A percentile compares a stretch with the other conserved stretches of the same genome.
These are phyloP conservation scores for Ivindomyrus marchei DNA, from an alignment of 2,113 vertebrate species.

Conservation along the genomic window DNA sequence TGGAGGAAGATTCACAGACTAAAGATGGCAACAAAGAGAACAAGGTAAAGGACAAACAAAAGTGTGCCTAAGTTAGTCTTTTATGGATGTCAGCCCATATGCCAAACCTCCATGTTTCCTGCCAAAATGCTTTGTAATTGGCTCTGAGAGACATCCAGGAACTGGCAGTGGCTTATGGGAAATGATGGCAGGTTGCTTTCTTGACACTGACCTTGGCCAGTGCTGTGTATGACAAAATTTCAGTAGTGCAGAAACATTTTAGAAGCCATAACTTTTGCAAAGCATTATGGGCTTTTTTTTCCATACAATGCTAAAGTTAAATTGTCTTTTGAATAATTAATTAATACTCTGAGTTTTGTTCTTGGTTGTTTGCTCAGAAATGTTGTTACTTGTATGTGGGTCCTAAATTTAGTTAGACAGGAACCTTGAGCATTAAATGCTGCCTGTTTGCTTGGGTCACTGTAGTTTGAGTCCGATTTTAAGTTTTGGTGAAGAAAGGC, in stretches of 20 bases:
- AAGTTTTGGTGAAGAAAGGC: not conserved
- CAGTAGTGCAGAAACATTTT: not conserved
- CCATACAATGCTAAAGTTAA: not conserved
- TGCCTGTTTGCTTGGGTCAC: not conserved
- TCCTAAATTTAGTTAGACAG: not conserved
- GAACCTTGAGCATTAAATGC: not conserved
- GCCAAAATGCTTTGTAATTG: not conserved
- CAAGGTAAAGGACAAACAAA: constrained; percentile 44
- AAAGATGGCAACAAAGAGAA: constrained; percentile 69
- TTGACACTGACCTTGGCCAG: not conserved
- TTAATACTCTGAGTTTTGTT: not conserved
- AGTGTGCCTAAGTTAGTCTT: not conserved
- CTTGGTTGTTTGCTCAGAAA: not conserved
- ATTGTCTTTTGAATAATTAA: not conserved
- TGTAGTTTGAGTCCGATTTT: not conserved
- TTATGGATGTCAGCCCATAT: not conserved
- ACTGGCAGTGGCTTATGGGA: not conserved
- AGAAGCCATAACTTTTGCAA: not conserved
- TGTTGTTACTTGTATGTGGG: not conserved
- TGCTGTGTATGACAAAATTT: not conserved
- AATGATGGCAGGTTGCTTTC: not conserved
- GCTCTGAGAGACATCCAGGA: not conserved
- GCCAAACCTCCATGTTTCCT: not conserved
- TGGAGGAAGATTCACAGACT: constrained; percentile 63
- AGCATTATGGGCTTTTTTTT: not conserved